Conservation (phyloP, 35 echinoderm and acorn worm species). For the Antedon bifida region DNA sequence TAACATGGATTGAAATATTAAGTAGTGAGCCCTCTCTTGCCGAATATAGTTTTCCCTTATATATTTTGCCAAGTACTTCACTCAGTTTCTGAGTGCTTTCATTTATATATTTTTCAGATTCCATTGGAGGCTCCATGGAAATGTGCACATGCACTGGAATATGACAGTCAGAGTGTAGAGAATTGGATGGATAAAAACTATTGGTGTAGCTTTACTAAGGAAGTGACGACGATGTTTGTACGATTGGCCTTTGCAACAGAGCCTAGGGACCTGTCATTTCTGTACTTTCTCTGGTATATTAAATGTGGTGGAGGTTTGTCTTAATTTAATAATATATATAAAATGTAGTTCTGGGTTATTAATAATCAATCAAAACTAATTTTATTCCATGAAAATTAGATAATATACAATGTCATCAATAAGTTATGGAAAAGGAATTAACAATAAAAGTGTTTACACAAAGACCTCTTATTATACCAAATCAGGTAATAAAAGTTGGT, state of each 20-base stretch:
- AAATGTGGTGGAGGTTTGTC: conserved; percentile 8
- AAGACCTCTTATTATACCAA: too few relatives aligned
- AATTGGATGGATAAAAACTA: conserved; percentile 5
- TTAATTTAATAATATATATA: neutral
- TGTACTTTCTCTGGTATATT: conserved; percentile 11
- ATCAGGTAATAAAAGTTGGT: too few relatives aligned
- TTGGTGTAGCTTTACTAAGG: neutral
- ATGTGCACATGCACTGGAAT: neutral
- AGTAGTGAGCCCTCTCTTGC: too few relatives aligned
- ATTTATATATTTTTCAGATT: neutral
- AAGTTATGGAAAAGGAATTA: too few relatives aligned
- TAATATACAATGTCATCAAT: too few relatives aligned
- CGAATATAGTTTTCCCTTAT: too few relatives aligned
- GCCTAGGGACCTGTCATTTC: neutral
- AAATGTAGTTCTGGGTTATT: neutral
- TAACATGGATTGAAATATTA: too few relatives aligned
- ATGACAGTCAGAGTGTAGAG: neutral
- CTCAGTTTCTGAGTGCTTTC: too few relatives aligned
- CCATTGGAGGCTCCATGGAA: neutral
- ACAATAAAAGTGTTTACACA: too few relatives aligned
- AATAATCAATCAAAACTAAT: too few relatives aligned
- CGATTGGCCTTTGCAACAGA: neutral
- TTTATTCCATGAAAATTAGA: too few relatives aligned
- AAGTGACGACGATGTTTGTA: neutral
- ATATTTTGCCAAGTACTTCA: too few relatives aligned